Evolutionary conservation across 2,797 vertebrate species (phyloP), one percentile per base, ranked within the genome.

Genomic region (Anableps anableps): DNA sequence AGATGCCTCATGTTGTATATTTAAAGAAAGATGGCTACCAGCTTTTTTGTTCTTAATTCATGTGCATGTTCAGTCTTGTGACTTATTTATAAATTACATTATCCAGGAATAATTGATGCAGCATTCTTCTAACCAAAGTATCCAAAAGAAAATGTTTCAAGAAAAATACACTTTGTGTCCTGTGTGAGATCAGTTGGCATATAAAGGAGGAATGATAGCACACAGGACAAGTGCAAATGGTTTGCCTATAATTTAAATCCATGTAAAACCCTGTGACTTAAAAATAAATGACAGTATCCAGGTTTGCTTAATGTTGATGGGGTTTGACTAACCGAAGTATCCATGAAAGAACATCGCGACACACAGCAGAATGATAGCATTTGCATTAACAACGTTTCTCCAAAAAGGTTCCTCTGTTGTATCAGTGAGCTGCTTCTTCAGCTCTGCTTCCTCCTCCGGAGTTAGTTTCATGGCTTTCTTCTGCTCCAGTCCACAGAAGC

Each of bases 291-390:
- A 83, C 8, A 68, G 38, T 34, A 66, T 85, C 29, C 0, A 0
- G 38, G 9, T 76, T 45, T 21, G 26, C 1, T 23, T 75, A 11
- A 38, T 36, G 10, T 66, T 16, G 26, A 10, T 13, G 0, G 5
- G 60, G 14, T 19, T 41, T 50, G 13, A 38, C 95, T 95, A 99
- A 43, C 43, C 10, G 43, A 10, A 6, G 87, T 89, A 99, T 0
- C 96, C 98, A 0, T 99, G 97, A 76, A 96, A 97, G 90, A 99
- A 99, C 31, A 99, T 93, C 0, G 96, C 96, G 83, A 98, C 97
- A 0, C 95, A 73, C 68, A 99, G 86, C 8, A 99, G 95, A 78
- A 99, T 90, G 88, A 98, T 58, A 85, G 95, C 97, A 0, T 98
- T 99, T 86, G 92, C 77, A 10, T 99, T 98, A 89, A 95, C 90